These are phyloP conservation scores for Blera fallax DNA, from an alignment of 2,888 invertebrate genomes.

Conservation along the genomic window DNA sequence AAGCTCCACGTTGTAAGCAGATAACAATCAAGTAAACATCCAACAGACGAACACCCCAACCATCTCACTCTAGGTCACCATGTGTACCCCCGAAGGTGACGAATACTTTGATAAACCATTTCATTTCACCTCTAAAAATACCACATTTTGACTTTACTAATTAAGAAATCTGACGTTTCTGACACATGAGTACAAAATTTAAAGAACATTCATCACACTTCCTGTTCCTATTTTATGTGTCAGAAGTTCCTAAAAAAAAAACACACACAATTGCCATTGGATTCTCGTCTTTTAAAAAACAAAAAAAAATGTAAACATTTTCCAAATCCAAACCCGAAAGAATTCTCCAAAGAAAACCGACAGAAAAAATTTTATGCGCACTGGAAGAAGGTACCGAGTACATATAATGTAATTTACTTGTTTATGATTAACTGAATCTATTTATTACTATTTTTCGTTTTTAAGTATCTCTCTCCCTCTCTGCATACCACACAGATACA, in stretches of 20 bases:
- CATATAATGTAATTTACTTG: constrained; percentile 29
- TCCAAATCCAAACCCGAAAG: background rate
- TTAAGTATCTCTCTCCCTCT: background rate
- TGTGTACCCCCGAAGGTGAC: background rate
- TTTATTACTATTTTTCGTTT: background rate
- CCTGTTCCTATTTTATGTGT: background rate
- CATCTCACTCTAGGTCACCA: background rate
- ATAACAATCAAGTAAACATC: no score
- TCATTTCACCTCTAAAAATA: constrained; percentile 3
- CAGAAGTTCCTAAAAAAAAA: background rate
- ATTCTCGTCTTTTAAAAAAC: no score
- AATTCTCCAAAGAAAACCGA: background rate
- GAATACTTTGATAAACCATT: constrained; percentile 4
- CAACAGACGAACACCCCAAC: background rate
- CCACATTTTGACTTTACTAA: constrained; percentile 5
- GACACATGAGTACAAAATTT: background rate
- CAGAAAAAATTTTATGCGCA: background rate
- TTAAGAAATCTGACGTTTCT: constrained; percentile 5
- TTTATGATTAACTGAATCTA: constrained; percentile 34
- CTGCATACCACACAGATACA: background rate
- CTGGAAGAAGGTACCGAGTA: background rate
- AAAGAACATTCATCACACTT: background rate
- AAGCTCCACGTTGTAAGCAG: no score
- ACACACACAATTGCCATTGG: background rate
- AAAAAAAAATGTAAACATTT: constrained; percentile 18